Conservation (phyloP, 92 coral and sea anemone species). For the Anthopleura xanthogrammica region DNA sequence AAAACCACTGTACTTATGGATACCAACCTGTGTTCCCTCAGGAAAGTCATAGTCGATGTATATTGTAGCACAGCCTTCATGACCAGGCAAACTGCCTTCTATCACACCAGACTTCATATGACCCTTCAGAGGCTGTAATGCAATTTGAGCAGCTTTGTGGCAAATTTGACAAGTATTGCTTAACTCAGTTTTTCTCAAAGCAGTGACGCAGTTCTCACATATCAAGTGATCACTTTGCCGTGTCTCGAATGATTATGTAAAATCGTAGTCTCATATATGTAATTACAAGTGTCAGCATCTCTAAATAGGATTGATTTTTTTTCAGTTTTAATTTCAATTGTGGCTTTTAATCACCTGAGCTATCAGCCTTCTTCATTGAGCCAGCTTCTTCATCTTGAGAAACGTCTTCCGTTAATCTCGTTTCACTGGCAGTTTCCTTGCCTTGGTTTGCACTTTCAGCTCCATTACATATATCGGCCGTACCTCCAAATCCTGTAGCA, state of each 20-base stretch:
- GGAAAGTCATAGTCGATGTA: slow-evolving; percentile 34
- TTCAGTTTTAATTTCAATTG: neutral
- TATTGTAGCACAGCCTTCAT: slow-evolving; percentile 22
- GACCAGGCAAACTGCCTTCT: slow-evolving; percentile 16
- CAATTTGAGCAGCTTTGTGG: neutral
- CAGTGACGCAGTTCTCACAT: slow-evolving; percentile 53
- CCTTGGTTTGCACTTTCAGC: neutral
- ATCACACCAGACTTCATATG: slow-evolving; percentile 33
- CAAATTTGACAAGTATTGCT: slow-evolving; percentile 4
- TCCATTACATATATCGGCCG: neutral
- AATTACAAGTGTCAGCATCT: too few species aligned
- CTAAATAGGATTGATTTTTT: too few species aligned
- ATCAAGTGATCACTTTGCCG: slow-evolving; percentile 36
- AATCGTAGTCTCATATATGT: neutral
- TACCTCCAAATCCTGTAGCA: neutral
- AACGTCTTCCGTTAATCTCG: neutral
- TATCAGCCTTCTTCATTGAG: neutral
- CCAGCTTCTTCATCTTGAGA: neutral
- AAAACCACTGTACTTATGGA: neutral
- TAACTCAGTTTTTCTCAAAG: slow-evolving; percentile 14
- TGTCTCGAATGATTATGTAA: neutral
- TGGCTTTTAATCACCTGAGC: neutral
- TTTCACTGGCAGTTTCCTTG: neutral
- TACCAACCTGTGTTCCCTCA: slow-evolving; percentile 35
- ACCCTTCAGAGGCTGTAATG: slow-evolving; percentile 44